Evolutionary conservation across 1,140 invertebrate genomes (phyloP).

Genomic region (Solenopsis fugax): DNA sequence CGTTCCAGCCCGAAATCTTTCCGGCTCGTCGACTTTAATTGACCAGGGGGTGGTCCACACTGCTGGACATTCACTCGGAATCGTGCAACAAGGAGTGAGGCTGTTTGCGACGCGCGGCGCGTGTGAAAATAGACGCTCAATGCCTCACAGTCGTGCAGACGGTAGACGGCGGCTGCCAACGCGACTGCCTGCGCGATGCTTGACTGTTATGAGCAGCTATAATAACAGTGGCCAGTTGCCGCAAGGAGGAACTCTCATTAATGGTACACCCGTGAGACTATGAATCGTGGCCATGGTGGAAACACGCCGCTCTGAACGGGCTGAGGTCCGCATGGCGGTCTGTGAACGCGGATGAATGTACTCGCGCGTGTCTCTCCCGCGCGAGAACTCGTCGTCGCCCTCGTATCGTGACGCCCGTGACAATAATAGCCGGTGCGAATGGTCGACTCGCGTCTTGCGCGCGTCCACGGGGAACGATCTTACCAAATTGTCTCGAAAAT

Average conservation of each 20-base stretch:
- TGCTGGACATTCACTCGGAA: conserved; percentile 57
- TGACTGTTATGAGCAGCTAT: conserved; percentile 85
- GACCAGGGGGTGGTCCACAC: conserved; percentile 41
- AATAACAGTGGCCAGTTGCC: conserved; percentile 82
- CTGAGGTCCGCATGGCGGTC: conserved; percentile 66
- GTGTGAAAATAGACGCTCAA: conserved; percentile 83
- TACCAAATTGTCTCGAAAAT: conserved; percentile 52
- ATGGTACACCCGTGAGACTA: conserved; percentile 83
- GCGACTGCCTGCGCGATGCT: conserved; percentile 54
- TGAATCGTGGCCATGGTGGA: conserved; percentile 83
- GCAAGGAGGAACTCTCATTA: conserved; percentile 82
- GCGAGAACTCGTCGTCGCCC: conserved; percentile 62
- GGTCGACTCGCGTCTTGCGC: conserved; percentile 53
- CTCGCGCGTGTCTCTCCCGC: conserved; percentile 56
- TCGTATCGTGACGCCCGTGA: conserved; percentile 69
- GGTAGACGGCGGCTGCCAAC: conserved; percentile 76
- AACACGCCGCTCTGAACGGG: conserved; percentile 77
- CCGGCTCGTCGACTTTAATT: conserved; percentile 65
- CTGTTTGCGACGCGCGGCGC: conserved; percentile 73
- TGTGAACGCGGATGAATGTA: conserved; percentile 82
- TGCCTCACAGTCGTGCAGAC: conserved; percentile 77
- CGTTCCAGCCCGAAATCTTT: conserved; percentile 40
- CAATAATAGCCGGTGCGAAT: conserved; percentile 76
- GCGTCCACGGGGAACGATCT: conserved; percentile 49
- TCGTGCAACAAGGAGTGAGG: conserved; percentile 76